Base-by-base conservation (phyloP, 2,797 vertebrate genomes). In the Ptychobarbus kaznakovi region DNA sequence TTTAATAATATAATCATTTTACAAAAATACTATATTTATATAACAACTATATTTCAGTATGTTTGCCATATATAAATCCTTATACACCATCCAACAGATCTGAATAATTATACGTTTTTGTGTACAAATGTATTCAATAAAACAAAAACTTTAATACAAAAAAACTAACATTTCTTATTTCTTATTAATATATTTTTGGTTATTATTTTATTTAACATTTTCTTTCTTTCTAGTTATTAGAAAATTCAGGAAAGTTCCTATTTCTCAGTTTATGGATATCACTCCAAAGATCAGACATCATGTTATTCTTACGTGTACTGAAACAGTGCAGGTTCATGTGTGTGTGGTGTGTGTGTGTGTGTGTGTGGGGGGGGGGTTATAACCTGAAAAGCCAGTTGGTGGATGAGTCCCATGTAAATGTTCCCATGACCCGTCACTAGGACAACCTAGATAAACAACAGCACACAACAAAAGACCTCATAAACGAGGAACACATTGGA, bases 371-470 rank as follows among this genome's bases (percentile, higher is more conserved):
- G 32, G 32, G 32, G 2, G 2, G 32, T 32, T 32, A 20, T 1
- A 8, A 82, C 85, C 80, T 65, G 80, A 61, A 72, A 46, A 86
- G 22, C 68, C 22, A 72, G 85, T 46, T 40, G 38, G 65, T 63
- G 40, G 46, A 80, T 51, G 20, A 75, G 38, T 40, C 32, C 56
- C 53, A 40, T 69, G 40, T 13, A 78, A 44, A 73, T 12, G 22
- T 40, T 77, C 65, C 74, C 73, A 70, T 51, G 73, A 56, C 38
- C 22, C n/a, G 20, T 87, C 83, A 78, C 86, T 58, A 85, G 44
- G 86, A 82, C 86, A 85, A 85, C 83, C 53, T 53, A 80, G 7
- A 76, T 66, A 80, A 87, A 87, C 76, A 87, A 87, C 51, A 77
- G 20, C 25, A 68, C 53, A 51, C 72, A 81, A 65, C 69, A 22